These are phyloP conservation scores for Drosophila littoralis DNA, from an alignment of 1,140 invertebrate species.

Conservation along the genomic window DNA sequence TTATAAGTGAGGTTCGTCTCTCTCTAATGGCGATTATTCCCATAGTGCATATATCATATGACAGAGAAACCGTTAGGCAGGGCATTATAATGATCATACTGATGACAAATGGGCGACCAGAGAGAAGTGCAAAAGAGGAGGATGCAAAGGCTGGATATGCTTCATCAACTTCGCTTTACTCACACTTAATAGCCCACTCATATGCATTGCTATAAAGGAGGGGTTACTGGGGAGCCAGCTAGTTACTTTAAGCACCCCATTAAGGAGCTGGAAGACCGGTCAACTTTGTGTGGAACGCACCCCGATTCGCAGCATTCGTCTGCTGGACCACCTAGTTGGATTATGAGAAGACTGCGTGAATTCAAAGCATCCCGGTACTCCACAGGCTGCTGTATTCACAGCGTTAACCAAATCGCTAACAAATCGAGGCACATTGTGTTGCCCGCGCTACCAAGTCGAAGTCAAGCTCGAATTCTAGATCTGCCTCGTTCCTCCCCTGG, in stretches of 20 bases:
- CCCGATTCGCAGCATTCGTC: conserved; percentile 10
- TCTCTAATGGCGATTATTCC: conserved; percentile 67
- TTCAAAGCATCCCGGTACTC: conserved; percentile 43
- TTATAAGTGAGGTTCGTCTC: conserved; percentile 4
- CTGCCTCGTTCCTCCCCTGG: conserved; percentile 5
- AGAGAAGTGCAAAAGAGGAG: conserved; percentile 21
- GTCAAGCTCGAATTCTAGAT: conserved; percentile 8
- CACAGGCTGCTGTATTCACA: conserved; percentile 58
- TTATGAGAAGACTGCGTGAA: conserved; percentile 22
- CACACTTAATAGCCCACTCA: conserved; percentile 54
- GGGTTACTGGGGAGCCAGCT: conserved; percentile 1
- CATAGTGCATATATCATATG: conserved; percentile 43
- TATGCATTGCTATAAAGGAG: conserved; percentile 5
- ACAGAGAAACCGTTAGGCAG: conserved; percentile 39
- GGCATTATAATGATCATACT: conserved; percentile 38
- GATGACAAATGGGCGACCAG: conserved; percentile 58
- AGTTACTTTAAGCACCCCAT: conserved; percentile 4
- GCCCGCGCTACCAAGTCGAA: conserved; percentile 16
- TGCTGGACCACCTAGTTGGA: conserved; percentile 58
- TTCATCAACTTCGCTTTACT: conserved; percentile 37
- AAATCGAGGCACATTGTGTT: conserved; percentile 69
- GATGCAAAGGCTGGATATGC: not conserved
- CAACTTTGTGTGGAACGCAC: conserved; percentile 24
- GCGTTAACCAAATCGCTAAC: conserved; percentile 72
- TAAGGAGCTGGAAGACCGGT: conserved; percentile 4